Base-by-base conservation (phyloP, 2,888 invertebrate species). In the Polydrusus tereticollis region DNA sequence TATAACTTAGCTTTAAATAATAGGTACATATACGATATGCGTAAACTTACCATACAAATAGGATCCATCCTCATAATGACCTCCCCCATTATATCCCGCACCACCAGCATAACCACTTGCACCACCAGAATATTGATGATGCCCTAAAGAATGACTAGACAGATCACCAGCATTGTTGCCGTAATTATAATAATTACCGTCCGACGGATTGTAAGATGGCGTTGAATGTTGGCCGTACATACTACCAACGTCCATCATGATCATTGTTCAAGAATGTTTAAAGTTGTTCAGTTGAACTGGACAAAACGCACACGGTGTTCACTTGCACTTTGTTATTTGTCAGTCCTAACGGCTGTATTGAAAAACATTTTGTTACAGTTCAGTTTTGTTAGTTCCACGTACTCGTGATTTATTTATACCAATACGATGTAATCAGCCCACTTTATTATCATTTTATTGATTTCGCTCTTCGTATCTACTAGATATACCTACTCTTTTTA, bases 241-340 rank as follows among this genome's bases (percentile, higher is more conserved):
- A 83, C 92, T 91, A 83, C 92, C 91, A 89, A 93, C 89, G 89
- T 93, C 92, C 93, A 93, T 93, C 89, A 90, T 92, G 91, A 92
- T 92, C 92, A 92, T 92, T 81, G 80, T 84, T 76, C 23, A 20
- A 58, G 23, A 38, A 58, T 36, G 14, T 3, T 58, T n/a, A 38
- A 21, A 58, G 29, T 0, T 29, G 52, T 29, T n/a, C 38, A 16
- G n/a, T 38, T 41, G 16, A 59, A 41, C 36, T 41, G 23, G 33
- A 45, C 62, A 23, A 1, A 43, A 23, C 10, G 33, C 16, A 36
- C 36, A 36, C 23, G 14, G 14, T 6, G n/a, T n/a, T n/a, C n/a
- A n/a, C n/a, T n/a, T n/a, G n/a, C n/a, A n/a, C n/a, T n/a, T n/a
- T n/a, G n/a, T n/a, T 36, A n/a, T 7, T 29, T 29, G 29, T 29